These are phyloP conservation scores for Mythimna ferrago DNA, from an alignment of 2,888 invertebrate species.

Conservation along the genomic window DNA sequence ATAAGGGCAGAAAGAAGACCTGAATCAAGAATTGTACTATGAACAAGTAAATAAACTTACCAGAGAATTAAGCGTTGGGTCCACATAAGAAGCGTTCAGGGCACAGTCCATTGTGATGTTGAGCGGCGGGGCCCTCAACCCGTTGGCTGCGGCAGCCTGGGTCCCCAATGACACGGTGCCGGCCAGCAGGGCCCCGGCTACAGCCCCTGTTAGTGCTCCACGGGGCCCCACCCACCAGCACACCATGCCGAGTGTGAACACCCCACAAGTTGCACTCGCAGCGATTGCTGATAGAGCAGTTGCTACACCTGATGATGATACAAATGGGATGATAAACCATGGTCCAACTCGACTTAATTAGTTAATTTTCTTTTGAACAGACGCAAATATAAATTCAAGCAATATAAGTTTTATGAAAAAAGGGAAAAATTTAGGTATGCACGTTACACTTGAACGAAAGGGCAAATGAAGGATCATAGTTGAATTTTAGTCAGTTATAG, in stretches of 20 bases:
- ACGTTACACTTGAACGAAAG: too few species aligned
- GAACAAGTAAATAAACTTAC: constrained; percentile 68
- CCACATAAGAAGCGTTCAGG: constrained; percentile 72
- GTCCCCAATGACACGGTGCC: constrained; percentile 90
- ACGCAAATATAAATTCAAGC: too few species aligned
- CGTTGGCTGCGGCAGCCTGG: constrained; percentile 92
- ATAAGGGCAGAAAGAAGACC: too few species aligned
- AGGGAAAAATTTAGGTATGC: too few species aligned
- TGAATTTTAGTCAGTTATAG: too few species aligned
- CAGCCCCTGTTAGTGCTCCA: constrained; percentile 91
- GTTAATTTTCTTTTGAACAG: too few species aligned
- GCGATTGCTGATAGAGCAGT: constrained; percentile 96
- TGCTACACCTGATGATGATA: constrained; percentile 87
- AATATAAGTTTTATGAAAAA: too few species aligned
- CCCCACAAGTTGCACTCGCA: constrained; percentile 95
- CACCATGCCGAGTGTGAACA: constrained; percentile 95
- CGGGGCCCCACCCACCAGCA: constrained; percentile 95
- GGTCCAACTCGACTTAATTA: not conserved
- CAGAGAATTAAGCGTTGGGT: constrained; percentile 79
- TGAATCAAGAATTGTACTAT: too few species aligned
- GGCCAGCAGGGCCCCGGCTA: constrained; percentile 77
- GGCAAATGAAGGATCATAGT: too few species aligned
- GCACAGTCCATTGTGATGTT: constrained; percentile 74
- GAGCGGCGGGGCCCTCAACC: constrained; percentile 88
- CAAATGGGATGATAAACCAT: not conserved